phyloP scores from a whole-genome alignment of 2,888 invertebrate genomes.

The Trichopria drosophilae region DNA sequence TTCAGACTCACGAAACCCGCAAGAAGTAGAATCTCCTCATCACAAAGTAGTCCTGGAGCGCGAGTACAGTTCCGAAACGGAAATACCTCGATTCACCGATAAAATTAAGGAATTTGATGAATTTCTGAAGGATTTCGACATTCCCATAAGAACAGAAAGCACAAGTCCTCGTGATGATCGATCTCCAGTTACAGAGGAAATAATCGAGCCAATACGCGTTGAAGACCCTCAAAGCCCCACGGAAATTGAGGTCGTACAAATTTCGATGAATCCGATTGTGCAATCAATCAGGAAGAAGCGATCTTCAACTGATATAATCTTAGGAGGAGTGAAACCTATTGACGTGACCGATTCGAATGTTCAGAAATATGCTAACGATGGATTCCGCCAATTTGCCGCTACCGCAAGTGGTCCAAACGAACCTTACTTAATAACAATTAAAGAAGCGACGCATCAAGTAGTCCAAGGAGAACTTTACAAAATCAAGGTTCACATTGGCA shows the following conservation, averaged over 20 bases:
- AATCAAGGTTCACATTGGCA: conserved; percentile 64
- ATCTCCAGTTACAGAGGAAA: conserved; percentile 41
- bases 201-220: conserved; percentile 36
- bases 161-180: conserved; percentile 27
- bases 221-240: conserved; percentile 17
- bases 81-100: conserved; percentile 38
- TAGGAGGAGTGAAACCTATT: conserved; percentile 23
- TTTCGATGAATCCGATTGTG: conserved; percentile 13
- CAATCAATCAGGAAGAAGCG: conserved; percentile 29
- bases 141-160: conserved; percentile 35
- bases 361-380: conserved; percentile 31
- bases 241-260: too few species aligned
- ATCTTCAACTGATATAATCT: not conserved
- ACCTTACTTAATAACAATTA: conserved; percentile 56
- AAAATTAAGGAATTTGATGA: conserved; percentile 50
- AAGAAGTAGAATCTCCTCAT: conserved; percentile 39
- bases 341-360: conserved; percentile 37
- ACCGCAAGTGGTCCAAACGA: conserved; percentile 39
- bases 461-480: conserved; percentile 64
- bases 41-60: conserved; percentile 36
- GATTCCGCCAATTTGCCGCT: conserved; percentile 40
- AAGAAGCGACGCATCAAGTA: conserved; percentile 60
- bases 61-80: conserved; percentile 33
- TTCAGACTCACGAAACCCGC: too few species aligned
- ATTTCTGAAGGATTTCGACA: conserved; percentile 49